phyloP scores from a whole-genome alignment of 2,113 vertebrate species.

The Pogona vitticeps region DNA sequence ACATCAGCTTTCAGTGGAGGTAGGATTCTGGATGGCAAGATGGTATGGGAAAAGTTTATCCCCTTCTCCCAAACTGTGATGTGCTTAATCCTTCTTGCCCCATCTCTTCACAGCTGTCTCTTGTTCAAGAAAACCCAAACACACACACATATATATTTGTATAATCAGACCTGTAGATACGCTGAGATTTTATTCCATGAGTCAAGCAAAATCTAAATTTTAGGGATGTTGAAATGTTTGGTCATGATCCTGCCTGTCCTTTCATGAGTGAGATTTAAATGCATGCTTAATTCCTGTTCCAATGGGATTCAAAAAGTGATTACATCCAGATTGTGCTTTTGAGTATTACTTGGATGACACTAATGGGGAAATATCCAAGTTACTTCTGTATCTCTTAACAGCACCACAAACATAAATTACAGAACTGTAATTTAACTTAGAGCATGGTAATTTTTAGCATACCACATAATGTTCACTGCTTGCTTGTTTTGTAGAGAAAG shows the following conservation, averaged over 20 bases:
- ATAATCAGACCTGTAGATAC: not conserved
- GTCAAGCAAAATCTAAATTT: not conserved
- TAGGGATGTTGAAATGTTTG: not conserved
- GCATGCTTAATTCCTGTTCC: not conserved
- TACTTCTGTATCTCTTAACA: not conserved
- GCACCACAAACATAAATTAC: not conserved
- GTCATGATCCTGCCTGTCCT: not conserved
- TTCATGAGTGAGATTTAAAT: not conserved
- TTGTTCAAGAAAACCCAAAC: not conserved
- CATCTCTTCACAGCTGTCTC: not conserved
- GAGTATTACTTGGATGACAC: not conserved
- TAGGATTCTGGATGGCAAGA: too few species aligned
- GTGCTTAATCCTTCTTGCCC: too few species aligned
- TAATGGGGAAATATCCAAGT: not conserved
- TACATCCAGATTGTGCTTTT: not conserved
- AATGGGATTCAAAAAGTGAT: not conserved
- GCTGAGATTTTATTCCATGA: too few species aligned
- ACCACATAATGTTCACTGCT: not conserved
- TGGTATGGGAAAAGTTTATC: not conserved
- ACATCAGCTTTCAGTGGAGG: too few species aligned
- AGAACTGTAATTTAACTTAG: not conserved
- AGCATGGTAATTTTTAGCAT: not conserved
- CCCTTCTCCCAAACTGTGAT: not conserved
- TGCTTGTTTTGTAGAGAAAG: slow-evolving; percentile 38
- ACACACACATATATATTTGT: not conserved